Conservation (phyloP, 2,113 vertebrate species). For the Pseudorhombus dupliciocellatus region DNA sequence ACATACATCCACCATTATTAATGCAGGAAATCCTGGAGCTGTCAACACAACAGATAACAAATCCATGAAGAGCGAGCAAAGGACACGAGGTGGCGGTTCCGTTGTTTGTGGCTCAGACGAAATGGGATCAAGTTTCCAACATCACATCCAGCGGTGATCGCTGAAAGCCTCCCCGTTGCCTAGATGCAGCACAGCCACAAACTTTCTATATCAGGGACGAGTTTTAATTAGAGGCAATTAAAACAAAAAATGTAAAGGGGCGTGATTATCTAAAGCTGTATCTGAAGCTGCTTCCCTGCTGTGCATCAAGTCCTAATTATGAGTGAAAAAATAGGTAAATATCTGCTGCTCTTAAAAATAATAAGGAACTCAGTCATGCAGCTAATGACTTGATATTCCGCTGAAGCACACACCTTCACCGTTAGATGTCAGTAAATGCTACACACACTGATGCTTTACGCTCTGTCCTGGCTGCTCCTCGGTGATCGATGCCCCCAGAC, state of each 20-base stretch:
- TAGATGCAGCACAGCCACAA: background rate
- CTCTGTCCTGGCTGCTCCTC: too few relatives aligned
- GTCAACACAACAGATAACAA: constrained; percentile 44
- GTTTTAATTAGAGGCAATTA: background rate
- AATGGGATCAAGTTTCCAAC: constrained; percentile 11
- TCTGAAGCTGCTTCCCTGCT: background rate
- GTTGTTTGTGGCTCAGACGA: constrained; percentile 25
- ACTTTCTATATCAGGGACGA: background rate
- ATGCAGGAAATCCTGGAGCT: constrained; percentile 18
- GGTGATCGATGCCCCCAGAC: too few relatives aligned
- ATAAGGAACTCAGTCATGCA: too few relatives aligned
- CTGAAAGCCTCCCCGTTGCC: background rate
- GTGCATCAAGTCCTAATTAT: background rate
- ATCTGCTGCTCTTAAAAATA: background rate
- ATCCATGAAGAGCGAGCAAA: constrained; percentile 18
- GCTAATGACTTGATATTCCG: too few relatives aligned
- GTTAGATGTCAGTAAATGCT: too few relatives aligned
- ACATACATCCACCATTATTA: constrained; percentile 50
- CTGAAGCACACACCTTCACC: too few relatives aligned
- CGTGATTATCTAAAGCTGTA: background rate
- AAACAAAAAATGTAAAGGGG: background rate
- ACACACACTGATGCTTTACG: too few relatives aligned
- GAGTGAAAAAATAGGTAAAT: background rate
- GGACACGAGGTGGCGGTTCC: constrained; percentile 16
- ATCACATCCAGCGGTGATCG: constrained; percentile 9